phyloP scores from a whole-genome alignment of 2,797 vertebrate genomes.

The Melanotaenia maccullochi region DNA sequence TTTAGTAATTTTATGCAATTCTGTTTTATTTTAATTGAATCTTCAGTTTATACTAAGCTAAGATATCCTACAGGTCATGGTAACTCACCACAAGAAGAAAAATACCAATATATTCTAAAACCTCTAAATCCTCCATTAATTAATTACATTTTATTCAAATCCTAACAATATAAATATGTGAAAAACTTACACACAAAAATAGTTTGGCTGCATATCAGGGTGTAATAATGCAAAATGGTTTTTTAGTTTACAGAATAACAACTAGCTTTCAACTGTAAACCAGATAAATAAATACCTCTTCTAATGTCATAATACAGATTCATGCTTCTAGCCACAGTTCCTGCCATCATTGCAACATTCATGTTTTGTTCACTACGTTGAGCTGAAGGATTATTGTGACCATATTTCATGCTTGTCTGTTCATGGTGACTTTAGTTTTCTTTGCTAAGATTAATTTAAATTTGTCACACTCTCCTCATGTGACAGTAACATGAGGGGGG shows the following conservation, averaged over 20 bases:
- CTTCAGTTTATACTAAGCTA: no score
- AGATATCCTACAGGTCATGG: not conserved
- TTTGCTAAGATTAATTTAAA: constrained; percentile 41
- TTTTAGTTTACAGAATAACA: no score
- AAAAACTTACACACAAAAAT: not conserved
- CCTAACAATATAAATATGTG: not conserved
- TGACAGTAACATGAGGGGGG: constrained; percentile 63
- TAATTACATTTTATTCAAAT: not conserved
- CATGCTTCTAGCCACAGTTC: not conserved
- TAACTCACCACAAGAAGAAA: not conserved
- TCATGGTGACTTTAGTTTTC: constrained; percentile 10
- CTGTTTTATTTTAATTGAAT: no score
- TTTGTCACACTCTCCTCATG: constrained; percentile 71
- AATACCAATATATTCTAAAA: not conserved
- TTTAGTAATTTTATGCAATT: no score
- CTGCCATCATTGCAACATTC: not conserved
- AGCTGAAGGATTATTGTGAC: not conserved
- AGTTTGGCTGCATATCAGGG: no score
- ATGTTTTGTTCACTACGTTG: not conserved
- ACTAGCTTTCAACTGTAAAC: no score
- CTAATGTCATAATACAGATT: no score
- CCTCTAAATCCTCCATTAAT: no score
- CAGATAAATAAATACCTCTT: no score
- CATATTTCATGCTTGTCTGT: not conserved
- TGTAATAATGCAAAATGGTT: no score